Percentiles rank a stretch among this genome's conserved stretches.
phyloP scores from a whole-genome alignment of 2,797 vertebrate species.

The Euphonia xanthogaster region DNA sequence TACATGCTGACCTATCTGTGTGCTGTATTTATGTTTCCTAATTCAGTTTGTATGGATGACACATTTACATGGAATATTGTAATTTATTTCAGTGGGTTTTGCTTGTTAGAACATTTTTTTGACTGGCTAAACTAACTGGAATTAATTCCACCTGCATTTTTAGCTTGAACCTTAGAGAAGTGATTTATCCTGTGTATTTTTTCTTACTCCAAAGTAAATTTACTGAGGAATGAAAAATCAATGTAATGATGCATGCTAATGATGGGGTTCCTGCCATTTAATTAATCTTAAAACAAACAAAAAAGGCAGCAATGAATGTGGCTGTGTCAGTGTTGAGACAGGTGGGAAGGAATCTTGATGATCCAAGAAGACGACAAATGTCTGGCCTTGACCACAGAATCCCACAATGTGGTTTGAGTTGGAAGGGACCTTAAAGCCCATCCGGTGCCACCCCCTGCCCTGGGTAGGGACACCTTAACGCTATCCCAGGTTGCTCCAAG shows the following conservation, averaged over 20 bases:
- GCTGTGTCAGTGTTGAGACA: not conserved
- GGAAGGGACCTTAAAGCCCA: not conserved
- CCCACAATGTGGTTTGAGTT: not conserved
- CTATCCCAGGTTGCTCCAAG: accelerated
- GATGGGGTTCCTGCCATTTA: not conserved
- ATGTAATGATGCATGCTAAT: not conserved
- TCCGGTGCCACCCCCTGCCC: not conserved
- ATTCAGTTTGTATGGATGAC: too few relatives aligned
- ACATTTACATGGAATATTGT: not conserved
- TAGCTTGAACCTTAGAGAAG: not conserved
- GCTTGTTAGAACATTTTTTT: not conserved
- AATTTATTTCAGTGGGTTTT: not conserved
- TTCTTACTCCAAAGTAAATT: not conserved
- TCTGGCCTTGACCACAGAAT: not conserved
- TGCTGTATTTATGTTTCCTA: not conserved
- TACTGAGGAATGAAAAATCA: not conserved
- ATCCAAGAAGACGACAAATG: not conserved
- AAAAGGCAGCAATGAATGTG: not conserved
- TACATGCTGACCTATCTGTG: not conserved
- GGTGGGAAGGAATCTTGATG: not conserved
- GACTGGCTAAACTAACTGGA: not conserved
- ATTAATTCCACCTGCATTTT: not conserved
- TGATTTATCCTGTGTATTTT: not conserved
- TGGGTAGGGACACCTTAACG: not conserved
- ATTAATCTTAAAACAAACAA: not conserved